These are phyloP conservation scores for Basileuterus tristriatus DNA, from an alignment of 2,797 vertebrate species.

Conservation along the genomic window DNA sequence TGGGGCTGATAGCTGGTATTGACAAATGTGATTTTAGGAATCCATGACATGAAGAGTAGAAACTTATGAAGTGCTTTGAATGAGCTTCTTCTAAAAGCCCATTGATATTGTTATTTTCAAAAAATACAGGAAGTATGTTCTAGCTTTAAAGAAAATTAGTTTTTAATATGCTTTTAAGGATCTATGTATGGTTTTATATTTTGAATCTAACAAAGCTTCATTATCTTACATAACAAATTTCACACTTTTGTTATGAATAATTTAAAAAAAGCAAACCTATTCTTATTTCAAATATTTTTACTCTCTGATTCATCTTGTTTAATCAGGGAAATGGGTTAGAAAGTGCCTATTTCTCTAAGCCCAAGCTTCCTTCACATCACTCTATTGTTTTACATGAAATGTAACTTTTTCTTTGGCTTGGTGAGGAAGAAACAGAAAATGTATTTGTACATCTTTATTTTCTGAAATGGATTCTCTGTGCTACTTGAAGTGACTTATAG, in stretches of 20 bases:
- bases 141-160: background rate
- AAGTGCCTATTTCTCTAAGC: background rate
- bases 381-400: background rate
- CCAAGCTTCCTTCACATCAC: background rate
- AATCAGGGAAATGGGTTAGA: background rate
- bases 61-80: background rate
- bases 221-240: background rate
- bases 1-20: background rate
- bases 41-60: accelerated
- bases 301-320: background rate
- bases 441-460: conserved; percentile 13
- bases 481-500: background rate
- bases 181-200: background rate
- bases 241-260: background rate
- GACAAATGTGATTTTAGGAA: background rate
- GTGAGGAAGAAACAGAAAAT: background rate
- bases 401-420: background rate
- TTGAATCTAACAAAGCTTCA: background rate
- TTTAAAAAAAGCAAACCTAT: background rate
- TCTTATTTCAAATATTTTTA: background rate
- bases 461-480: conserved; percentile 1
- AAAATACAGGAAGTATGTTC: background rate
- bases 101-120: background rate
- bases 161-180: background rate
- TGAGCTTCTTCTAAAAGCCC: background rate